Conservation (phyloP, 2,113 vertebrate genomes). For the Azemiops feae region DNA sequence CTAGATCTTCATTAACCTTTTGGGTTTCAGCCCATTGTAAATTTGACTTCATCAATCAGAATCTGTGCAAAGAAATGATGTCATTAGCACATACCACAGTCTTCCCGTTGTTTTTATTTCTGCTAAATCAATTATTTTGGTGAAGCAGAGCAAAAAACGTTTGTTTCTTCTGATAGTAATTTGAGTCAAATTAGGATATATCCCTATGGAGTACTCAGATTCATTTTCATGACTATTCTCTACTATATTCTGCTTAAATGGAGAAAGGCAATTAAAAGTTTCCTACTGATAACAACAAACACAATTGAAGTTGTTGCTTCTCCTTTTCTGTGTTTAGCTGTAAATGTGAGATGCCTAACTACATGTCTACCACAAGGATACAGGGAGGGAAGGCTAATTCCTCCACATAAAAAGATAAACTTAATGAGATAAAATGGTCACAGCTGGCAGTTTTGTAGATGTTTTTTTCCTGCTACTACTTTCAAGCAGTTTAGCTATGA, state of each 20-base stretch:
- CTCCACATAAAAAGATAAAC: background rate
- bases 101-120: slow-evolving; percentile 46
- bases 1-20: slow-evolving; percentile 9
- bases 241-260: slow-evolving; percentile 34
- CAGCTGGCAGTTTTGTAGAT: background rate
- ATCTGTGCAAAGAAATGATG: slow-evolving; percentile 41
- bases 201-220: slow-evolving; percentile 28
- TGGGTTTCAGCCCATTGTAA: slow-evolving; percentile 8
- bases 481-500: slow-evolving; percentile 1
- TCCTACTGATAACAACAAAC: slow-evolving; percentile 13
- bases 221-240: slow-evolving; percentile 31
- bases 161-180: slow-evolving; percentile 51
- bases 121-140: slow-evolving; percentile 63
- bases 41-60: background rate
- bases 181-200: slow-evolving; percentile 46
- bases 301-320: background rate
- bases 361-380: background rate
- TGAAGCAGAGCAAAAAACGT: slow-evolving; percentile 51
- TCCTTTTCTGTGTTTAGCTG: background rate
- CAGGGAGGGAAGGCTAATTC: background rate
- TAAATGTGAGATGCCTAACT: slow-evolving; percentile 9
- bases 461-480: background rate
- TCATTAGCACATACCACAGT: slow-evolving; percentile 36
- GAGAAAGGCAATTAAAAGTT: background rate
- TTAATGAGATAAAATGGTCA: slow-evolving; percentile 28